Evolutionary conservation across 2,888 invertebrate species (phyloP).

Genomic region (Tanytarsus gracilentus): DNA sequence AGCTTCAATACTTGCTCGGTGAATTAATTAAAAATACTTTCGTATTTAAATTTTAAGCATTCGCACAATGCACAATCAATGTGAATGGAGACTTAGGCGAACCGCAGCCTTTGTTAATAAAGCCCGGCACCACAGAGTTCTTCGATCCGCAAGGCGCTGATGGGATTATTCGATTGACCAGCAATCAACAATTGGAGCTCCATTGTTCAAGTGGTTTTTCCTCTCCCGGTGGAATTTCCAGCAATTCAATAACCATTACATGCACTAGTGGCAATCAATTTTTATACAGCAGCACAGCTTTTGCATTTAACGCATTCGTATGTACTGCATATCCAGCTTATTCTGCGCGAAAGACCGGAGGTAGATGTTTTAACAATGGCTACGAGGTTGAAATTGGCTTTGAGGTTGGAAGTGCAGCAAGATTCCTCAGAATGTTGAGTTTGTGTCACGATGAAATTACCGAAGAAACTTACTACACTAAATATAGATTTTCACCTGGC

Average conservation of each 20-base stretch:
- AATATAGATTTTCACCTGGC: conserved; percentile 39
- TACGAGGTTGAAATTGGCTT: conserved; percentile 41
- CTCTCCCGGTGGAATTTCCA: conserved; percentile 4
- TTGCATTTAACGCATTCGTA: conserved; percentile 35
- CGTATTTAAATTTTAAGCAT: not conserved
- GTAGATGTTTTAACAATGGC: conserved; percentile 36
- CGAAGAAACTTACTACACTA: conserved; percentile 41
- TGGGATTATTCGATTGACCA: conserved; percentile 36
- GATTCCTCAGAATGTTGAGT: conserved; percentile 40
- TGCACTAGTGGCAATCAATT: conserved; percentile 36
- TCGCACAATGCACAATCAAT: conserved; percentile 42
- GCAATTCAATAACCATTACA: conserved; percentile 34
- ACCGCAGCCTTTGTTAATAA: conserved; percentile 49
- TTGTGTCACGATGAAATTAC: conserved; percentile 41
- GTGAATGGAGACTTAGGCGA: conserved; percentile 47
- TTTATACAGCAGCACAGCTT: conserved; percentile 31
- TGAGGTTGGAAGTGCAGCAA: conserved; percentile 32
- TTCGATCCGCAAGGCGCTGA: conserved; percentile 35
- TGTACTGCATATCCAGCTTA: conserved; percentile 37
- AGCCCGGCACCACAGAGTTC: conserved; percentile 37
- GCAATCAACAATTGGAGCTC: conserved; percentile 37
- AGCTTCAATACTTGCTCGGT: too few relatives aligned
- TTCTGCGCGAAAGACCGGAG: conserved; percentile 34
- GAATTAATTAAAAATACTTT: conserved; percentile 4
- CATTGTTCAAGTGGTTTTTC: conserved; percentile 32